Percentiles rank a stretch among this genome's conserved stretches.
Conservation (phyloP, 1,140 invertebrate species). For the Cydia splendana region DNA sequence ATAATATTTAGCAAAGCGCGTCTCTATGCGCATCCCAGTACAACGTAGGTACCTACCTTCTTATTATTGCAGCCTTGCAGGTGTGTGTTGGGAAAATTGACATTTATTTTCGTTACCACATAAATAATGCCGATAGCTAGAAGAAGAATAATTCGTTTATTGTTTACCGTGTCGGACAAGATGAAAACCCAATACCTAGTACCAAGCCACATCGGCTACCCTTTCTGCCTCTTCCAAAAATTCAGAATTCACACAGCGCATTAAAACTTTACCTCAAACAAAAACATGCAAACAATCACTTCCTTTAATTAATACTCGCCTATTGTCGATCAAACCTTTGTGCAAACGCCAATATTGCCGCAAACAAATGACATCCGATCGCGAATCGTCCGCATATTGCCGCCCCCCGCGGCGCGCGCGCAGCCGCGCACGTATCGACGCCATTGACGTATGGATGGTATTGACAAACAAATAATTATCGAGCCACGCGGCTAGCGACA, state of each 20-base stretch:
- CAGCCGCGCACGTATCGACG: slow-evolving; percentile 22
- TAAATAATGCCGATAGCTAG: too few relatives aligned
- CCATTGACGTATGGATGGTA: slow-evolving; percentile 34
- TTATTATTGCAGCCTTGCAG: too few relatives aligned
- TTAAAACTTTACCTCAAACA: background rate
- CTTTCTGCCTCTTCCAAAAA: background rate
- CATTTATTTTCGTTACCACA: too few relatives aligned
- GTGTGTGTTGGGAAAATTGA: too few relatives aligned
- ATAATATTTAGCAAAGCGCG: too few relatives aligned
- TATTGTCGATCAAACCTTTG: background rate
- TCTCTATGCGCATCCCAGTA: too few relatives aligned
- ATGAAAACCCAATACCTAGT: too few relatives aligned
- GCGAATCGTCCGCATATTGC: background rate
- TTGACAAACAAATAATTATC: slow-evolving; percentile 43
- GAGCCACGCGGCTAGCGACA: slow-evolving; percentile 46
- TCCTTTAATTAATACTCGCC: background rate
- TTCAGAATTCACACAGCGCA: background rate
- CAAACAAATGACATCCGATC: slow-evolving; percentile 23
- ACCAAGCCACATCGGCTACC: too few relatives aligned
- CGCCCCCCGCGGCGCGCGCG: slow-evolving; percentile 5
- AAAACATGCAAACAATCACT: background rate
- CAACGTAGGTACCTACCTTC: too few relatives aligned
- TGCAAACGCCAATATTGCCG: slow-evolving; percentile 16
- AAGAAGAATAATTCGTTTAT: too few relatives aligned
- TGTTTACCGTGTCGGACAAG: too few relatives aligned